Percentiles rank a stretch among this genome's conserved stretches.
Evolutionary conservation across 2,797 vertebrate genomes (phyloP).

Genomic region (Falco peregrinus): DNA sequence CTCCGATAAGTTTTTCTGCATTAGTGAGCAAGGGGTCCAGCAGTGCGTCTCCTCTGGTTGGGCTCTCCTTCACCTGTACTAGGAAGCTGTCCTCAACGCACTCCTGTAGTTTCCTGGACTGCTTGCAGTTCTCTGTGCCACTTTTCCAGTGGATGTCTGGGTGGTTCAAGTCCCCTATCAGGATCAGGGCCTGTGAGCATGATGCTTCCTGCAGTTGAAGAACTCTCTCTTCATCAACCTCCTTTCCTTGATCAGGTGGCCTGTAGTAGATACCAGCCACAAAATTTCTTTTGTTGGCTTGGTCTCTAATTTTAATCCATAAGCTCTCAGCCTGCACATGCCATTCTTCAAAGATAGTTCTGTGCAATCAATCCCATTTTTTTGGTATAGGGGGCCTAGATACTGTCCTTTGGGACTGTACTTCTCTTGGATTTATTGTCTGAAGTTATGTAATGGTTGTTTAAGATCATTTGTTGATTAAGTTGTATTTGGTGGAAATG

Average conservation of each 20-base stretch:
- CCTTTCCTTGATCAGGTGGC: background rate
- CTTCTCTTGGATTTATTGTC: too few species aligned
- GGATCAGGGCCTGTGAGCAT: background rate
- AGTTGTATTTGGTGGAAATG: too few species aligned
- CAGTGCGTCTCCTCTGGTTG: background rate
- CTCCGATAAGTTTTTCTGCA: background rate
- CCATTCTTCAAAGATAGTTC: background rate
- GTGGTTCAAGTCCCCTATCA: background rate
- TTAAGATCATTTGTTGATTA: too few species aligned
- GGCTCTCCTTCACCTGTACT: background rate
- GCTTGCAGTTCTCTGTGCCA: background rate
- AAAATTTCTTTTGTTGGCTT: background rate
- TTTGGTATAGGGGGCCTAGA: background rate
- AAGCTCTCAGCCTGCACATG: background rate
- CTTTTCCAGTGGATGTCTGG: background rate
- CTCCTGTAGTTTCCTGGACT: background rate
- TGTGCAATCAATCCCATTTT: background rate
- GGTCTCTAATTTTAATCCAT: background rate
- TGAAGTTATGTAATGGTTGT: too few species aligned
- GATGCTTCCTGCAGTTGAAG: background rate
- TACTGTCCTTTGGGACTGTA: too few species aligned
- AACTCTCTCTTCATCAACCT: background rate
- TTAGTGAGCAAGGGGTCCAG: background rate
- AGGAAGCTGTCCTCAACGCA: background rate
- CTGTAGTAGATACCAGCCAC: background rate